Percentiles rank a stretch among this genome's conserved stretches.
phyloP scores from a whole-genome alignment of 1,140 invertebrate genomes.

The Pseudoatta argentina region DNA sequence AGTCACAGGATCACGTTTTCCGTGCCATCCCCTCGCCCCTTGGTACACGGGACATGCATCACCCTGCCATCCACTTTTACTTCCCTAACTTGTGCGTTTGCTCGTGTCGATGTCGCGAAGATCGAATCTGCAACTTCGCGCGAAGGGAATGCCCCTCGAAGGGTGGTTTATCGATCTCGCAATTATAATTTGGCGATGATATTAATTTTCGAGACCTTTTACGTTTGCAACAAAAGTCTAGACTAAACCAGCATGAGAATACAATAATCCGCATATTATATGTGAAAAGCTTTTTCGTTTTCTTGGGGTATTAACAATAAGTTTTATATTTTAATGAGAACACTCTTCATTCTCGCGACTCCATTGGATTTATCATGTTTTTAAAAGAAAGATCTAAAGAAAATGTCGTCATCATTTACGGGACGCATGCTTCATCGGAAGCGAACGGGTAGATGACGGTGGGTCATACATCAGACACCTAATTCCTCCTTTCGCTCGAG shows the following conservation, averaged over 20 bases:
- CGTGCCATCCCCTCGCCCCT: constrained; percentile 62
- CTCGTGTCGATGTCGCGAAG: constrained; percentile 56
- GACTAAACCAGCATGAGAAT: neutral
- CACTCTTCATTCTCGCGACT: neutral
- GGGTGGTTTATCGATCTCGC: constrained; percentile 6
- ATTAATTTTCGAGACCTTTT: constrained; percentile 21
- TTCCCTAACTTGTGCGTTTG: constrained; percentile 52
- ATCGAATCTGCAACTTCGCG: constrained; percentile 71
- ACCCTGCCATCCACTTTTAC: constrained; percentile 70
- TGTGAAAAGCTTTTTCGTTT: neutral
- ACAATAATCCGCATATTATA: neutral
- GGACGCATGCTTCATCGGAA: constrained; percentile 57
- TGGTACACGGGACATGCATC: constrained; percentile 81
- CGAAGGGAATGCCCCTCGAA: neutral
- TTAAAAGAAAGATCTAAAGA: constrained; percentile 53
- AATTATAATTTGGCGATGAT: neutral
- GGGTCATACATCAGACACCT: constrained; percentile 79
- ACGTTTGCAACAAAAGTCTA: too few relatives aligned
- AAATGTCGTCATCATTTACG: constrained; percentile 72
- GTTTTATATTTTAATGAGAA: neutral
- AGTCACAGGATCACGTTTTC: constrained; percentile 81
- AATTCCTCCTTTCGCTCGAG: constrained; percentile 76
- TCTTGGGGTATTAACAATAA: neutral
- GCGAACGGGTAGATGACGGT: constrained; percentile 60
- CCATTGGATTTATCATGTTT: constrained; percentile 59